Evolutionary conservation across 2,797 vertebrate species (phyloP).

Genomic region (Fringilla coelebs): DNA sequence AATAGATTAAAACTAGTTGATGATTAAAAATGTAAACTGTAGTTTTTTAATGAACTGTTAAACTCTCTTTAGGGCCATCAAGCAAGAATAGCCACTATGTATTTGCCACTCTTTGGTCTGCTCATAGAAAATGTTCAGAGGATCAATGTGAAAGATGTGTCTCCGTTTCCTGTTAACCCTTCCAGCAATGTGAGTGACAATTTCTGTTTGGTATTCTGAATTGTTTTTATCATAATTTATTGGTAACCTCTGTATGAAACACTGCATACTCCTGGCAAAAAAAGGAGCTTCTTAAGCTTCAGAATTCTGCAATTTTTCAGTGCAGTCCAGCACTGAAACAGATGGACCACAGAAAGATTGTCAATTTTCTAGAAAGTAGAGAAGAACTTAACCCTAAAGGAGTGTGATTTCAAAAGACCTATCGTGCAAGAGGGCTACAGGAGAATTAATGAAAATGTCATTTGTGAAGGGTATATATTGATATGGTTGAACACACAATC

Average conservation of each 20-base stretch:
- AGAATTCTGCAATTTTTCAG: not conserved
- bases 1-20: not conserved
- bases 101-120: slow-evolving; percentile 93
- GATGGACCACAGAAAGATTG: not conserved
- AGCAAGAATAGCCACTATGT: slow-evolving; percentile 92
- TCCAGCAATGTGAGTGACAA: slow-evolving; percentile 79
- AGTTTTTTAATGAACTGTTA: not conserved
- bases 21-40: not conserved
- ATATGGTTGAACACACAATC: not conserved
- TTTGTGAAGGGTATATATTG: not conserved
- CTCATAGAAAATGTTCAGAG: slow-evolving; percentile 94
- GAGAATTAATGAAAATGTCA: not conserved
- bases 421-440: not conserved
- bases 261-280: not conserved
- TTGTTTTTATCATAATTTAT: not conserved
- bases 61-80: slow-evolving; percentile 87
- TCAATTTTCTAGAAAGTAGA: not conserved
- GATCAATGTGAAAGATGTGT: slow-evolving; percentile 87
- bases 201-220: not conserved
- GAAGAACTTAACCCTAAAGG: not conserved
- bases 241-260: not conserved
- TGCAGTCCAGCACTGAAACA: not conserved
- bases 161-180: slow-evolving; percentile 78
- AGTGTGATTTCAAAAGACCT: not conserved
- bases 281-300: not conserved